phyloP scores from a whole-genome alignment of 1,140 invertebrate species.

The Macrotrachela quadricornifera region DNA sequence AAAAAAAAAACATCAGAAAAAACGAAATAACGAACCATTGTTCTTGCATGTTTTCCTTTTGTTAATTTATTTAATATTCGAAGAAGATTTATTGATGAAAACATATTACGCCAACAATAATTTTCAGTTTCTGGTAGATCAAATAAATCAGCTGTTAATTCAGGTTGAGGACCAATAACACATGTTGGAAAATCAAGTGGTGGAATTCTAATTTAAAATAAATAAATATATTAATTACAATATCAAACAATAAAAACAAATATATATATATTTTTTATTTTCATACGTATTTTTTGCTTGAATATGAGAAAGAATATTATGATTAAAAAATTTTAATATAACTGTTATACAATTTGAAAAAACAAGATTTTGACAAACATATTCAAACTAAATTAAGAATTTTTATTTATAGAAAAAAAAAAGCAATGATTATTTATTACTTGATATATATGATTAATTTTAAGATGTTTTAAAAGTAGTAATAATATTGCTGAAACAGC shows the following conservation, averaged over 20 bases:
- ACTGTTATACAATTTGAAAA: constrained; percentile 98
- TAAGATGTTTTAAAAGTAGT: constrained; percentile 84
- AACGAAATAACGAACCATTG: constrained; percentile 52
- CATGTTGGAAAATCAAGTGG: constrained; percentile 83
- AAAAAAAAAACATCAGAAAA: constrained; percentile 50
- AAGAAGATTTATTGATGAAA: constrained; percentile 87
- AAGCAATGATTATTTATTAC: constrained; percentile 10
- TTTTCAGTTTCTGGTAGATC: constrained; percentile 47
- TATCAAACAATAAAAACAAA: background rate
- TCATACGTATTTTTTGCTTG: constrained; percentile 62
- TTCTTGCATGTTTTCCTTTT: constrained; percentile 96
- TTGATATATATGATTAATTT: constrained; percentile 88
- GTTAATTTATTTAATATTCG: constrained; percentile 92
- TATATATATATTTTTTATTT: background rate
- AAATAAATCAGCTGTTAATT: constrained; percentile 72
- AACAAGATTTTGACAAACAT: constrained; percentile 91
- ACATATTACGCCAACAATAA: constrained; percentile 92
- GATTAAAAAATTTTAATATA: constrained; percentile 95
- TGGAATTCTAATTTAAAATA: constrained; percentile 52
- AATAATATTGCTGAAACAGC: constrained; percentile 79
- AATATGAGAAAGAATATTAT: constrained; percentile 85
- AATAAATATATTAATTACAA: constrained; percentile 6
- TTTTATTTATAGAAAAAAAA: too few species aligned
- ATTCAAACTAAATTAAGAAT: constrained; percentile 50
- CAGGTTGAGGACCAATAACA: constrained; percentile 81